A percentile compares a stretch with the other conserved stretches of the same genome.
phyloP scores from a whole-genome alignment of 2,888 invertebrate genomes.

The Drosophila birchii region DNA sequence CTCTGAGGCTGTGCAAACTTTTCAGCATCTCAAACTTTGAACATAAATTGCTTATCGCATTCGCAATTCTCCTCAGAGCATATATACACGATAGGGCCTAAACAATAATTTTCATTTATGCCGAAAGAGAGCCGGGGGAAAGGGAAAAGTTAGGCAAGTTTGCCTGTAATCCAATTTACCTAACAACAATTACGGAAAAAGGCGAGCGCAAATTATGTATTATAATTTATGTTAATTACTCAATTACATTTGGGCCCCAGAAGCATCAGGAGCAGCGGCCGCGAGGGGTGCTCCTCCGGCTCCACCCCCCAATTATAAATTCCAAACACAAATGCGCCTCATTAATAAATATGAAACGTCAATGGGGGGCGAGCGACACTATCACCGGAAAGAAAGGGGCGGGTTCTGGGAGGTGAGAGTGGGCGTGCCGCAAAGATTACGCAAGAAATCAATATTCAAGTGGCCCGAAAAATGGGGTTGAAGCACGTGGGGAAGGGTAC shows the following conservation, averaged over 20 bases:
- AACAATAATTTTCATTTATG: constrained; percentile 62
- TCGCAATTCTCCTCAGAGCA: constrained; percentile 18
- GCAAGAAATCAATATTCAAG: constrained; percentile 78
- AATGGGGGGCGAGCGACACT: constrained; percentile 67
- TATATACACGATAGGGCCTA: constrained; percentile 14
- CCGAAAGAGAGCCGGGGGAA: constrained; percentile 17
- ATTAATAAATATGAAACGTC: constrained; percentile 82
- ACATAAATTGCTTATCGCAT: constrained; percentile 73
- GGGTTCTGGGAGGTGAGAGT: constrained; percentile 9
- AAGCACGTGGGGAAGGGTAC: constrained; percentile 19
- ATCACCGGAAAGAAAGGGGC: constrained; percentile 43
- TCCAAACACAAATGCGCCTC: constrained; percentile 81
- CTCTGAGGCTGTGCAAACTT: constrained; percentile 59
- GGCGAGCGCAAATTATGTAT: constrained; percentile 76
- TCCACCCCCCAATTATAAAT: constrained; percentile 75
- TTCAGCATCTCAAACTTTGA: constrained; percentile 59
- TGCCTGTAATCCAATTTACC: constrained; percentile 71
- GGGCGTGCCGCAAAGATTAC: constrained; percentile 66
- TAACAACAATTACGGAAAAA: constrained; percentile 72
- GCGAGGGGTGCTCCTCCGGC: constrained; percentile 19
- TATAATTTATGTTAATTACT: constrained; percentile 84
- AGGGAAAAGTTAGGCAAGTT: constrained; percentile 40
- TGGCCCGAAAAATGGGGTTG: constrained; percentile 68
- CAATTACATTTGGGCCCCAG: constrained; percentile 79
- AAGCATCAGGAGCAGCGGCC: constrained; percentile 20